These are phyloP conservation scores for Molossus molossus DNA, from an alignment of 2,797 vertebrate genomes.

Conservation along the genomic window DNA sequence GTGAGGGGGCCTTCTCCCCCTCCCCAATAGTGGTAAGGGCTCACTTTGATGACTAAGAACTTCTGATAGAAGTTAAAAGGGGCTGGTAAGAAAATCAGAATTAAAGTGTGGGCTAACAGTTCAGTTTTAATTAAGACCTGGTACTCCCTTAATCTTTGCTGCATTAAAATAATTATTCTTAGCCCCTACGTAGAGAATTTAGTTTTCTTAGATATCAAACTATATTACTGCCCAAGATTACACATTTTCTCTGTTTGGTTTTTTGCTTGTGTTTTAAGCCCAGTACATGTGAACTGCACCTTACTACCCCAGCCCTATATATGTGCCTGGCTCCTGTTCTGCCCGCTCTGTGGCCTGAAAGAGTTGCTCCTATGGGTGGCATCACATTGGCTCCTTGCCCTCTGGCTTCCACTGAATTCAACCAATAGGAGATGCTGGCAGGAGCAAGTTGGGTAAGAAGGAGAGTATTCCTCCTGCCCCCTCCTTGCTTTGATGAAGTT, in stretches of 20 bases:
- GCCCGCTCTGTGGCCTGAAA: neutral
- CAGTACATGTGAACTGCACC: neutral
- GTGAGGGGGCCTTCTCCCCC: neutral
- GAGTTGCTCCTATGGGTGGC: neutral
- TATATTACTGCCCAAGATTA: neutral
- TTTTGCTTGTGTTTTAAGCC: neutral
- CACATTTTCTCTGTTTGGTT: neutral
- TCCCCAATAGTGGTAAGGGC: neutral
- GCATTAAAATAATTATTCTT: slow-evolving; percentile 28
- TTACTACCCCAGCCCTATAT: neutral
- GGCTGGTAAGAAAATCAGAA: slow-evolving; percentile 30
- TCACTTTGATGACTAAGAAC: slow-evolving; percentile 36
- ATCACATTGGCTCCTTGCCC: neutral
- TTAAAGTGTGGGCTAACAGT: slow-evolving; percentile 18
- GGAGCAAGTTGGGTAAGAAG: neutral
- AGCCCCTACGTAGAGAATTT: slow-evolving; percentile 14
- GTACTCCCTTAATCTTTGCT: slow-evolving; percentile 40
- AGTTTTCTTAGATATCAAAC: slow-evolving; percentile 16
- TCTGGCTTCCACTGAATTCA: neutral
- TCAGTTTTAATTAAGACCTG: slow-evolving; percentile 59
- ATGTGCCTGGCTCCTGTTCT: neutral
- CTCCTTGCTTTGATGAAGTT: neutral
- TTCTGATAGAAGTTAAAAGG: slow-evolving; percentile 52
- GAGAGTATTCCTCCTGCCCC: neutral
- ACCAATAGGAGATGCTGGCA: neutral